Conservation (phyloP, 2,797 vertebrate species). For the Molothrus ater region DNA sequence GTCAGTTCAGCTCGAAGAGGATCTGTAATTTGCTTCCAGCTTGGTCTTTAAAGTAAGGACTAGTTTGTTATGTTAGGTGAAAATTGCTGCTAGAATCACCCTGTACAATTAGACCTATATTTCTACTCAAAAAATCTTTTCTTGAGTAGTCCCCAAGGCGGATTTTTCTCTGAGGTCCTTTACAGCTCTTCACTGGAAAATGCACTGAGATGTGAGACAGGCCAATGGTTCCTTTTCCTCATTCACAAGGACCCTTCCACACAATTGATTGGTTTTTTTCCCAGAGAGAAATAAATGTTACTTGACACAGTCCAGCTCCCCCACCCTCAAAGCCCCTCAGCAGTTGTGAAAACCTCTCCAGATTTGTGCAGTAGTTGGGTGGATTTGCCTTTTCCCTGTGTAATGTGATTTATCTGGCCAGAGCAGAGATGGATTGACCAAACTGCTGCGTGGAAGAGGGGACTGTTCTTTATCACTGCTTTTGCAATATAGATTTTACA, state of each 20-base stretch:
- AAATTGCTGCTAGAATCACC: background rate
- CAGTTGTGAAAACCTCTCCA: background rate
- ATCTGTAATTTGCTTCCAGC: constrained; percentile 12
- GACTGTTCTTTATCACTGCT: background rate
- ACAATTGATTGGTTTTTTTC: background rate
- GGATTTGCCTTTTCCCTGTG: background rate
- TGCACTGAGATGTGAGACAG: background rate
- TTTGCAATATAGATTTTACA: constrained; percentile 13
- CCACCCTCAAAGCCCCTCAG: background rate
- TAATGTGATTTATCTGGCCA: background rate
- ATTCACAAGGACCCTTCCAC: background rate
- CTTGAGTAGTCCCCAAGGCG: background rate
- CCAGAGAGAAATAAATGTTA: background rate
- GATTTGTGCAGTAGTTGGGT: background rate
- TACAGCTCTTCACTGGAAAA: background rate
- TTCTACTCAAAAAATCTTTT: background rate
- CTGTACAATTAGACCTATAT: background rate
- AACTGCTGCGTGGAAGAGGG: background rate
- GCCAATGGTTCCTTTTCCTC: background rate
- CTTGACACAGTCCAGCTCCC: background rate
- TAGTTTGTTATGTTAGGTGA: background rate
- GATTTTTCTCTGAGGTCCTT: background rate
- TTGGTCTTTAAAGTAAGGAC: background rate
- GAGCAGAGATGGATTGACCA: background rate
- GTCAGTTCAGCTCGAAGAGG: background rate